A percentile compares a stretch with the other conserved stretches of the same genome.
Conservation (phyloP, 1,140 invertebrate genomes). For the Maconellicoccus hirsutus region DNA sequence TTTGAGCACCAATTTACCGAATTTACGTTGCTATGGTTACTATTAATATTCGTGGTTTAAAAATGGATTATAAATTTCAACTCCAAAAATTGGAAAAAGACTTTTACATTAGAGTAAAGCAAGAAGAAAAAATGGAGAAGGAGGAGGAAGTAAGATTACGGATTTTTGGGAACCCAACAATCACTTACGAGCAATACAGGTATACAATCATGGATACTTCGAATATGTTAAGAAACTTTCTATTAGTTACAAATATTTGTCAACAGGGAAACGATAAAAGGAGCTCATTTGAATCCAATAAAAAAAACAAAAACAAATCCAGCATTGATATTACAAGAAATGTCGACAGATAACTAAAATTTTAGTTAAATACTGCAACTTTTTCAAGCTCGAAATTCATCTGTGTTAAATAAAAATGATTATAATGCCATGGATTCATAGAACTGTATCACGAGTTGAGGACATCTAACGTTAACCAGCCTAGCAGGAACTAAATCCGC, state of each 20-base stretch:
- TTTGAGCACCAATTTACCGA: no score
- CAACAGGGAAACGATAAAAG: neutral
- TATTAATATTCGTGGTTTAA: no score
- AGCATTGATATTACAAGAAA: neutral
- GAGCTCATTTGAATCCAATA: neutral
- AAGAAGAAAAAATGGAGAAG: neutral
- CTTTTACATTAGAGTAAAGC: neutral
- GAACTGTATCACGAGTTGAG: slow-evolving; percentile 90
- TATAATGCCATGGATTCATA: slow-evolving; percentile 91
- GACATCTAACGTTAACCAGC: slow-evolving; percentile 82
- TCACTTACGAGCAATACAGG: neutral
- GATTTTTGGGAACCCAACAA: neutral
- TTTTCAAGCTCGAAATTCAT: neutral
- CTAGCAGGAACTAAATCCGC: slow-evolving; percentile 86
- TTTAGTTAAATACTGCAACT: neutral
- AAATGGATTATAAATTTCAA: neutral
- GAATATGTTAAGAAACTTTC: no score
- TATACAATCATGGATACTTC: neutral
- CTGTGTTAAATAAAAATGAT: slow-evolving; percentile 37
- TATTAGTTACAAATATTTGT: neutral
- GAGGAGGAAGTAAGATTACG: neutral
- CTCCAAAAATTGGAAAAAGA: neutral
- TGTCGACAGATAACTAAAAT: neutral
- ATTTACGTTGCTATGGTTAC: no score
- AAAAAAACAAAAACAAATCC: neutral